phyloP scores from a whole-genome alignment of 1,140 invertebrate genomes.

The Chironomus striatipennis region DNA sequence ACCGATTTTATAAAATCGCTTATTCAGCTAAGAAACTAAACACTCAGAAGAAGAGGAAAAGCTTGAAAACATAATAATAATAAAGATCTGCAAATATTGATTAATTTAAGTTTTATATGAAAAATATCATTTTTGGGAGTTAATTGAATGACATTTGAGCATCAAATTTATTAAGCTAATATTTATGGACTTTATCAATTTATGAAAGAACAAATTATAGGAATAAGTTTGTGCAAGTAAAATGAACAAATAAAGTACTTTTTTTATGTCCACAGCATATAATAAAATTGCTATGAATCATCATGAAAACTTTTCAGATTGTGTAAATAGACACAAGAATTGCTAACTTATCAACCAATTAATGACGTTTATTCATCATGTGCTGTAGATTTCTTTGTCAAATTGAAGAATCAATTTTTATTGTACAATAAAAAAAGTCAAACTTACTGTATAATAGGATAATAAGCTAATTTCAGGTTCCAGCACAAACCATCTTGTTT shows the following conservation, averaged over 20 bases:
- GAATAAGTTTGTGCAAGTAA: no score
- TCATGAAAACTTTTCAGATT: not conserved
- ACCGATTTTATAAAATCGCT: constrained; percentile 53
- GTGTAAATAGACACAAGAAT: not conserved
- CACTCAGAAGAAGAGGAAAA: not conserved
- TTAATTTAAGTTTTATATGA: not conserved
- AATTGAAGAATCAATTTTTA: not conserved
- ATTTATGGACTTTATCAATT: no score
- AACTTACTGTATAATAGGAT: constrained; percentile 93
- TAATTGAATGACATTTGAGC: not conserved
- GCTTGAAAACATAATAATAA: not conserved
- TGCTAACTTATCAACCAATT: no score
- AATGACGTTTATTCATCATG: not conserved
- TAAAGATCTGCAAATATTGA: not conserved
- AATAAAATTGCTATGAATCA: not conserved
- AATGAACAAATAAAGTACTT: not conserved
- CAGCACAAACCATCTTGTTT: constrained; percentile 98
- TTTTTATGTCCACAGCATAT: not conserved
- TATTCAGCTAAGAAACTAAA: constrained; percentile 35
- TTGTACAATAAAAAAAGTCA: not conserved
- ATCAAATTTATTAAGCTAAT: not conserved
- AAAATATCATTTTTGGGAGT: not conserved
- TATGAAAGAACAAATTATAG: no score
- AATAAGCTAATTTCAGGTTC: constrained; percentile 91
- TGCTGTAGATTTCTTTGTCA: not conserved